These are phyloP conservation scores for Liasis olivaceus DNA, from an alignment of 2,797 vertebrate genomes.

Conservation along the genomic window DNA sequence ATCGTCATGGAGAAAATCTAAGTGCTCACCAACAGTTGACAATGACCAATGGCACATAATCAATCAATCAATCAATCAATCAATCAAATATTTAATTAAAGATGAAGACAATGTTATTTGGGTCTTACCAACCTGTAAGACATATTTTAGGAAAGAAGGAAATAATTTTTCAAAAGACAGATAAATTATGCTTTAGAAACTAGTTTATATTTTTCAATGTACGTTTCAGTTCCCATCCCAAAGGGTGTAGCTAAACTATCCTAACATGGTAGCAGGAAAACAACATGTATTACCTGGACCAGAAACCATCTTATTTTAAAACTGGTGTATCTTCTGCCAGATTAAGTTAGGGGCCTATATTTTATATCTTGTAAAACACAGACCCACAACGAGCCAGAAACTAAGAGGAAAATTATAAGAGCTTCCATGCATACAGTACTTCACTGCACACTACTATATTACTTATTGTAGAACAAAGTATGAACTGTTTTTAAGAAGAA, in stretches of 20 bases:
- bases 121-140: constrained; percentile 47
- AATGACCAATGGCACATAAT: neutral
- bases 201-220: neutral
- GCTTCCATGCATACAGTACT: neutral
- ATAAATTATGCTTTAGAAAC: constrained; percentile 37
- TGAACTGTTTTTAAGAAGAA: neutral
- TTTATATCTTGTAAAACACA: neutral
- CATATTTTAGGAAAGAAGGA: constrained; percentile 35
- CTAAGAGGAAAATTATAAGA: neutral
- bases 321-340: neutral
- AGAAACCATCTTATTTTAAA: constrained; percentile 19
- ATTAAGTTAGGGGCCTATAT: neutral
- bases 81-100: constrained; percentile 63
- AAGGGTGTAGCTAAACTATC: constrained; percentile 38
- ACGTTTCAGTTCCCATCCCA: neutral
- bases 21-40: neutral
- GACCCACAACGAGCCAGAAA: neutral
- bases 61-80: constrained; percentile 41
- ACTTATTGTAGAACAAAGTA: neutral
- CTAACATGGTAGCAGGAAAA: constrained; percentile 13
- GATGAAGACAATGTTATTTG: constrained; percentile 40
- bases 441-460: neutral
- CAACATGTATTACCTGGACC: neutral
- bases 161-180: constrained; percentile 35
- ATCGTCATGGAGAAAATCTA: neutral